Evolutionary conservation across 2,888 invertebrate genomes (phyloP).

Genomic region (Xestia ashworthii): DNA sequence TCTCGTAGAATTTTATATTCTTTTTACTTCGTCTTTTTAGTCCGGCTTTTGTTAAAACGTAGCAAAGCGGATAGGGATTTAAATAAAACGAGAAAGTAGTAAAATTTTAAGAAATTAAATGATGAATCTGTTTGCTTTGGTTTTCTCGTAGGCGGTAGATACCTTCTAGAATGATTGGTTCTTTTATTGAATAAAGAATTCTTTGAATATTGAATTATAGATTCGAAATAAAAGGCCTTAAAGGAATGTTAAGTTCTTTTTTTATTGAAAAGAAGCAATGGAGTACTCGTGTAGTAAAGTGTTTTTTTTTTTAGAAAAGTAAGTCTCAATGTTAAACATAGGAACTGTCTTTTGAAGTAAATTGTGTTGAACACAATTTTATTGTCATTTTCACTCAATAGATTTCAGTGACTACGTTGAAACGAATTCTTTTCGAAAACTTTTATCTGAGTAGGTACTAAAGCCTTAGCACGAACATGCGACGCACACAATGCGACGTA

Average conservation of each 20-base stretch:
- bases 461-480: neutral
- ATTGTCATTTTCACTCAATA: constrained; percentile 6
- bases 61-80: neutral
- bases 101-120: neutral
- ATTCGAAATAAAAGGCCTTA: neutral
- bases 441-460: neutral
- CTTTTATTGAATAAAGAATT: neutral
- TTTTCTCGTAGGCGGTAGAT: neutral
- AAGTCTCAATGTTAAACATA: neutral
- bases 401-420: constrained; percentile 11
- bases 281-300: neutral
- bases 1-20: constrained; percentile 18
- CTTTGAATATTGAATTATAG: neutral
- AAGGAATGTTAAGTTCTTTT: neutral
- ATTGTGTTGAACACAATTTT: constrained; percentile 10
- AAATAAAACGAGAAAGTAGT: constrained; percentile 7
- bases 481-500: neutral
- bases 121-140: neutral
- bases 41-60: constrained; percentile 16
- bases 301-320: neutral
- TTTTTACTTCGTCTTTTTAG: constrained; percentile 9
- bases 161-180: neutral
- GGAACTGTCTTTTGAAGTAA: neutral
- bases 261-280: neutral
- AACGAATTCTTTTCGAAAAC: neutral